Percentiles rank a stretch among this genome's conserved stretches.
These are phyloP conservation scores for Chlamydotis undulata DNA, from an alignment of 2,113 vertebrate species.

Conservation along the genomic window DNA sequence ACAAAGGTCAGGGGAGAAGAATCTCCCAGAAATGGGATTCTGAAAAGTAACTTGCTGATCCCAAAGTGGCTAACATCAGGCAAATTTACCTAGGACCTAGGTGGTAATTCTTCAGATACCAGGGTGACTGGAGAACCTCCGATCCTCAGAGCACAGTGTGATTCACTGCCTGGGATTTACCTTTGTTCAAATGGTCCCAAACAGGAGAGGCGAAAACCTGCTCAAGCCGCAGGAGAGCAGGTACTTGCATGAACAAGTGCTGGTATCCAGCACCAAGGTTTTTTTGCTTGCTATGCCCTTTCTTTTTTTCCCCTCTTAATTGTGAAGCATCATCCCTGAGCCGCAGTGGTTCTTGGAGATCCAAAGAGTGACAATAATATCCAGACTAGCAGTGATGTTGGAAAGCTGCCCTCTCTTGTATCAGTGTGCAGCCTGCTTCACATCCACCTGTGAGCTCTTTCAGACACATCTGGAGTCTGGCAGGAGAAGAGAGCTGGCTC, in stretches of 20 bases:
- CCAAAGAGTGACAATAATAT: background rate
- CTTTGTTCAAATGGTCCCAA: background rate
- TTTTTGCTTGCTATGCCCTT: background rate
- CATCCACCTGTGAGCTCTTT: background rate
- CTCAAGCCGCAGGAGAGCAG: background rate
- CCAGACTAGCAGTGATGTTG: background rate
- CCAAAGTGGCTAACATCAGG: background rate
- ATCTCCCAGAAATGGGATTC: background rate
- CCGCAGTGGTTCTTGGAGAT: background rate
- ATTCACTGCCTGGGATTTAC: background rate
- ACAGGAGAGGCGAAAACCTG: background rate
- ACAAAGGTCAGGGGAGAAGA: background rate
- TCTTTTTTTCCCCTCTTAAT: rapidly evolving
- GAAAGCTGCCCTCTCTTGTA: background rate
- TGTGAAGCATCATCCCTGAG: background rate
- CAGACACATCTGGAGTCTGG: background rate
- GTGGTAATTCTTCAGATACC: background rate
- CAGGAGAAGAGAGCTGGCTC: background rate
- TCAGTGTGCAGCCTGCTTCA: background rate
- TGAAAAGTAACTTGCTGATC: background rate
- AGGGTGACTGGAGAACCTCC: background rate
- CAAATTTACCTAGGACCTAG: background rate
- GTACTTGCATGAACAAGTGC: rapidly evolving
- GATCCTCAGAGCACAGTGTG: background rate
- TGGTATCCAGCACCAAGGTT: background rate